Evolutionary conservation across 53 echinoderm and acorn worm species (phyloP).

Genomic region (Luidia sarsii): DNA sequence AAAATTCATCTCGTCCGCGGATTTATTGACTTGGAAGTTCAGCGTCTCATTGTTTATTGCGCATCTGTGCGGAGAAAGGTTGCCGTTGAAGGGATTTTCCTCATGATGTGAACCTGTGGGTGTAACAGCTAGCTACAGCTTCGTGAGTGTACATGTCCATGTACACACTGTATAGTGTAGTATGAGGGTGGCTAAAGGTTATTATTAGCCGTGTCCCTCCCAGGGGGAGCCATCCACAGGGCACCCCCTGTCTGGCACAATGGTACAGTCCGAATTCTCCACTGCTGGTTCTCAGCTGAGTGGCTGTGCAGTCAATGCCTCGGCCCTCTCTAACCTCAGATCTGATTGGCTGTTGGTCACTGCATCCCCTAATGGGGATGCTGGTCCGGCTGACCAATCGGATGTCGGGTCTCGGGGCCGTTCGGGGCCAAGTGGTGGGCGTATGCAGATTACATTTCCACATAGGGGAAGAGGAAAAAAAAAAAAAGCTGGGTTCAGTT

Average conservation of each 20-base stretch:
- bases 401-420: slow-evolving; percentile 1
- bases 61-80: too few relatives aligned
- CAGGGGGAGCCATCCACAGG: not conserved
- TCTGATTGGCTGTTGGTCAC: slow-evolving; percentile 17
- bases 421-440: slow-evolving; percentile 31
- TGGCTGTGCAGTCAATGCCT: slow-evolving; percentile 53
- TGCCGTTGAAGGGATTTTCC: too few relatives aligned
- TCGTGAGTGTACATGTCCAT: too few relatives aligned
- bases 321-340: slow-evolving; percentile 17
- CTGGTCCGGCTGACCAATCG: slow-evolving; percentile 35
- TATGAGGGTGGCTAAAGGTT: too few relatives aligned
- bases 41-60: too few relatives aligned
- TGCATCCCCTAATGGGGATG: slow-evolving; percentile 12
- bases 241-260: slow-evolving; percentile 45
- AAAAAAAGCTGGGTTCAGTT: not conserved
- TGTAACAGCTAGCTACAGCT: too few relatives aligned
- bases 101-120: too few relatives aligned
- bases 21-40: too few relatives aligned
- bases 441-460: slow-evolving; percentile 47
- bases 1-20: too few relatives aligned
- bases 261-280: slow-evolving; percentile 52
- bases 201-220: too few relatives aligned
- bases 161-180: too few relatives aligned
- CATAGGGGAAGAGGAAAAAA: too few relatives aligned
- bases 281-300: slow-evolving; percentile 53